Conservation (phyloP, 2,888 invertebrate genomes). For the Leptinotarsa rubiginosa region DNA sequence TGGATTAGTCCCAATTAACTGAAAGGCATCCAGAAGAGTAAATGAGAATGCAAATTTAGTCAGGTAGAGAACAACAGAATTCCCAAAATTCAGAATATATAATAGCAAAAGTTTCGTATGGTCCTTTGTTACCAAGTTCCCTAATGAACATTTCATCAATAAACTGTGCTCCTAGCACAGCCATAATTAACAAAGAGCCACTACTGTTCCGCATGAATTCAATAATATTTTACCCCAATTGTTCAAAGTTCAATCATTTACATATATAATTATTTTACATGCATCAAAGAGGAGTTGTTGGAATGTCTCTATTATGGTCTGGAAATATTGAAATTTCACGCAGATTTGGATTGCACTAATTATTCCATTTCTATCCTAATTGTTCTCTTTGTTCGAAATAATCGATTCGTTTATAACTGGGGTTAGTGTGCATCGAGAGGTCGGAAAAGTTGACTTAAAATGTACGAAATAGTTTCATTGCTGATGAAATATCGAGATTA, state of each 20-base stretch:
- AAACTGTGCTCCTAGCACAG: slow-evolving; percentile 46
- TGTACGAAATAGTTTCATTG: too few relatives aligned
- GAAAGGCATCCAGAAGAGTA: slow-evolving; percentile 35
- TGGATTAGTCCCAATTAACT: slow-evolving; percentile 5
- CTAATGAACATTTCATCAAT: slow-evolving; percentile 51
- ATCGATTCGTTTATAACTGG: slow-evolving; percentile 26
- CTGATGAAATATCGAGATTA: too few relatives aligned
- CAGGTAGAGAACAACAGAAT: slow-evolving; percentile 43
- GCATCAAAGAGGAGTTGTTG: slow-evolving; percentile 54
- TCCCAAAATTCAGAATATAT: slow-evolving; percentile 38
- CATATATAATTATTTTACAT: slow-evolving; percentile 64
- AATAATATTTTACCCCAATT: slow-evolving; percentile 59
- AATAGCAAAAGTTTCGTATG: slow-evolving; percentile 49
- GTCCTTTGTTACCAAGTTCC: slow-evolving; percentile 47
- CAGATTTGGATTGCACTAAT: slow-evolving; percentile 13
- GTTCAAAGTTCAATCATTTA: slow-evolving; percentile 66
- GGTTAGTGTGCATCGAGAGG: background rate
- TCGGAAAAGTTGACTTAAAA: background rate
- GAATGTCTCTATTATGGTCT: slow-evolving; percentile 48
- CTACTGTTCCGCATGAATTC: slow-evolving; percentile 52
- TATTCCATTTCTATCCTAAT: slow-evolving; percentile 12
- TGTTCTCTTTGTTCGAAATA: slow-evolving; percentile 12
- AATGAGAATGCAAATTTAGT: slow-evolving; percentile 46
- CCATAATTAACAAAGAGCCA: slow-evolving; percentile 63
- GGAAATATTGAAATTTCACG: slow-evolving; percentile 17